These are phyloP conservation scores for Patella caerulea DNA, from an alignment of 2,888 invertebrate species.

Conservation along the genomic window DNA sequence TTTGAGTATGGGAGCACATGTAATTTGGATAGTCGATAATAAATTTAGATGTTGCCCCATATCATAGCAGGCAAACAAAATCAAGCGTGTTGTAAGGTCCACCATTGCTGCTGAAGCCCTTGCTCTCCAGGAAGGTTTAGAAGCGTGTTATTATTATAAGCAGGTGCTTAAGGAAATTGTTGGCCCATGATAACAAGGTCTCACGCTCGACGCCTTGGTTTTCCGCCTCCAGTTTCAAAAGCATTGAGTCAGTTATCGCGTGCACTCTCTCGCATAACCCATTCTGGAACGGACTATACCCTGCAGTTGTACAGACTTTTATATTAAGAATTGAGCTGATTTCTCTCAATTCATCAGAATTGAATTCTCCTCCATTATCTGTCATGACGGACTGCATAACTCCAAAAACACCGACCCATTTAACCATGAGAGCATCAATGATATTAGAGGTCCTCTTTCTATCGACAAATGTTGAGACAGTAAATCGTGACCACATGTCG, in stretches of 20 bases:
- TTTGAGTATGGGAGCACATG: no score
- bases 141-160: no score
- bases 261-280: conserved; percentile 25
- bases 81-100: no score
- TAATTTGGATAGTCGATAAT: no score
- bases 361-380: background rate
- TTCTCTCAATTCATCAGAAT: conserved; percentile 11
- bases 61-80: no score
- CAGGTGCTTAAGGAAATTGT: no score
- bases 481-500: conserved; percentile 22
- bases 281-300: conserved; percentile 15
- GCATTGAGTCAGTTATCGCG: conserved; percentile 23
- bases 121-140: no score
- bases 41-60: no score
- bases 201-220: conserved; percentile 3
- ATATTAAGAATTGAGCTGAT: conserved; percentile 18
- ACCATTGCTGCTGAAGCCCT: no score
- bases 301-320: conserved; percentile 21
- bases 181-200: conserved; percentile 20
- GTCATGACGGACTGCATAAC: conserved; percentile 7
- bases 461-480: conserved; percentile 11
- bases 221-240: conserved; percentile 18
- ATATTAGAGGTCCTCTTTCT: conserved; percentile 11
- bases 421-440: conserved; percentile 1
- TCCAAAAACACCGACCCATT: conserved; percentile 8